Evolutionary conservation across 2,888 invertebrate genomes (phyloP), one percentile per base, ranked within the genome.

Genomic region (Cephonodes hylas): DNA sequence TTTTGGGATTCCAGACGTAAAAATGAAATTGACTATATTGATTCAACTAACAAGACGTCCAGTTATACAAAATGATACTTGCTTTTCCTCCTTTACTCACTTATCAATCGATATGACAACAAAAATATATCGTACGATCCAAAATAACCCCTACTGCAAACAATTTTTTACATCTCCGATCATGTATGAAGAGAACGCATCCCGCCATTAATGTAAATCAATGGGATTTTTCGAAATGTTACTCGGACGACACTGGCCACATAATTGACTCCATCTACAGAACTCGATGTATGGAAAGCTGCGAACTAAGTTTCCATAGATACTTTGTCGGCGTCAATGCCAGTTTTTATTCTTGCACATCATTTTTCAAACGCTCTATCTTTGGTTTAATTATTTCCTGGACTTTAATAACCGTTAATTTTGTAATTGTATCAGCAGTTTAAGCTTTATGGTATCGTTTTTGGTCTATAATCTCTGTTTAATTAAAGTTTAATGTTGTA

Each of bases 181-280:
- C 66, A 64, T 70, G 69, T 69, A 75, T 74, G 73, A 63, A 74
- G 69, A 64, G 62, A 67, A 70, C 65, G 63, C 73, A 79, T 79
- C 73, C 72, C 75, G 71, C 83, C 86, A 80, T 84, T 82, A 80
- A 79, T 74, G 83, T 72, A 82, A 83, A 84, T 84, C 81, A 85
- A 86, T 84, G 65, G 82, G 73, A 81, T 85, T 81, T 77, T 80
- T 84, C 73, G 72, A 78, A 77, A 73, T 74, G 68, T 66, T 67
- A 58, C 42, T 22, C 20, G 42, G 18, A 42, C 60, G 18, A 45
- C 27, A 58, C 58, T 38, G 38, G 34, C 22, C 23, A 31, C 34
- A 63, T 79, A 77, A 75, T 77, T 77, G 73, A 70, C 68, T 70
- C 77, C 72, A 59, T 77, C 63, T 74, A 73, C 15, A 66, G 69